Base-by-base conservation (phyloP, 2,113 vertebrate genomes). In the Anser cygnoides region DNA sequence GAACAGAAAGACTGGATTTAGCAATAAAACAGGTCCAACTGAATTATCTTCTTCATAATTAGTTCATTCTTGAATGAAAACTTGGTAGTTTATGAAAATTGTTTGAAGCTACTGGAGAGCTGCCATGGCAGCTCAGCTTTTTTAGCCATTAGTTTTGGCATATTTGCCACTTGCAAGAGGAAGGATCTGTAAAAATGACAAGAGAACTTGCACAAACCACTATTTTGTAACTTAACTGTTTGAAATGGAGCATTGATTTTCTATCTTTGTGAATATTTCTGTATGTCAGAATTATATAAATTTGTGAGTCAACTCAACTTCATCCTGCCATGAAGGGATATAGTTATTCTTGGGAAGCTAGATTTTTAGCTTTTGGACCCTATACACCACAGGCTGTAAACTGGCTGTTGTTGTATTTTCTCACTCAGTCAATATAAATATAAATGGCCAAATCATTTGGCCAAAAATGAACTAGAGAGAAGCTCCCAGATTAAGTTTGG, bases 371-470 rank as follows among this genome's bases (percentile, higher is more conserved):
- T 15, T 28, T 6, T 31, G 28, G 39, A 66, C 3, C 3, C 23
- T 15, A 26, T 13, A 28, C 1, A 7, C 3, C 6, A 28, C 9
- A 31, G 21, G 57, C 17, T 70, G 9, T 16, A 33, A 6, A 75
- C 25, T 58, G 8, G 12, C 5, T 23, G 79, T 10, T n/a, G 6
- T 4, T 52, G 11, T 17, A 33, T 4, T 39, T 9, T 29, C 59
- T 67, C 20, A 31, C 28, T 26, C 3, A 37, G n/a, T 16, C 23
- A 61, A 8, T n/a, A 57, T 10, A 10, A 54, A 19, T 49, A 49
- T 22, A 61, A 61, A 61, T 0, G 0, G 49, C n/a, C 31, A 73
- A 57, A 46, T 1, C 16, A 10, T 11, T 75, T 58, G 16, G 5
- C 14, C 35, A 65, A 77, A 73, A 66, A 41, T 10, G 90, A 62